Percentiles rank a stretch among this genome's conserved stretches.
Conservation (phyloP, 2,797 vertebrate species). For the Poeciliopsis presidionis region DNA sequence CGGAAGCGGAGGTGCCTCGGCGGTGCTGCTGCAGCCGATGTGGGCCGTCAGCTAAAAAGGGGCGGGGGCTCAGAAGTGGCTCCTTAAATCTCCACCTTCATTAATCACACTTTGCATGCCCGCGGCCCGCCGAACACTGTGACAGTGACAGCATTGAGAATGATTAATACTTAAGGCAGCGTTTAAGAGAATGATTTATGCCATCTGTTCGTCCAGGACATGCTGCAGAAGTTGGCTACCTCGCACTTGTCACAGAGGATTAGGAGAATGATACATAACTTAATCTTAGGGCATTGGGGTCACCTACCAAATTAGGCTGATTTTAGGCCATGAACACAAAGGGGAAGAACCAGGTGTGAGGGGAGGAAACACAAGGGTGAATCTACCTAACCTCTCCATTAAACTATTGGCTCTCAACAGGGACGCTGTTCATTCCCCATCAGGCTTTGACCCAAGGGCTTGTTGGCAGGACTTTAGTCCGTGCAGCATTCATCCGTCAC, state of each 20-base stretch:
- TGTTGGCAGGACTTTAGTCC: slow-evolving; percentile 26
- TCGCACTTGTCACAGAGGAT: slow-evolving; percentile 80
- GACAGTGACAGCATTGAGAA: slow-evolving; percentile 82
- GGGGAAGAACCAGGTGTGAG: slow-evolving; percentile 49
- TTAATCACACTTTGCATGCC: slow-evolving; percentile 85
- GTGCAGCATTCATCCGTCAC: neutral
- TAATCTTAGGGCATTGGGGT: slow-evolving; percentile 77
- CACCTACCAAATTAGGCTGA: slow-evolving; percentile 81
- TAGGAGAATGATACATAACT: slow-evolving; percentile 83
- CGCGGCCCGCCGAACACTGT: slow-evolving; percentile 65
- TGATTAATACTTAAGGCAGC: slow-evolving; percentile 87
- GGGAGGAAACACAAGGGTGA: slow-evolving; percentile 42
- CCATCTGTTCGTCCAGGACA: slow-evolving; percentile 83
- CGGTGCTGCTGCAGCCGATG: slow-evolving; percentile 47
- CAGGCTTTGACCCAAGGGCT: slow-evolving; percentile 6
- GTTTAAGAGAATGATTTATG: slow-evolving; percentile 88
- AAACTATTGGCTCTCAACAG: slow-evolving; percentile 55
- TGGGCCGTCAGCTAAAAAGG: slow-evolving; percentile 55
- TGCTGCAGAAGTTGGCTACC: slow-evolving; percentile 75
- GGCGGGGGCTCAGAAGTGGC: slow-evolving; percentile 61
- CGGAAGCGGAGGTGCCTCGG: slow-evolving; percentile 51
- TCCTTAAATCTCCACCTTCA: slow-evolving; percentile 76
- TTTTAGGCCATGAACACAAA: slow-evolving; percentile 71
- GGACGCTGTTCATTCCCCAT: slow-evolving; percentile 25
- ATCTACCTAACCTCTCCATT: slow-evolving; percentile 58